Base-by-base conservation (phyloP, 2,888 invertebrate species). In the Bombylius major region DNA sequence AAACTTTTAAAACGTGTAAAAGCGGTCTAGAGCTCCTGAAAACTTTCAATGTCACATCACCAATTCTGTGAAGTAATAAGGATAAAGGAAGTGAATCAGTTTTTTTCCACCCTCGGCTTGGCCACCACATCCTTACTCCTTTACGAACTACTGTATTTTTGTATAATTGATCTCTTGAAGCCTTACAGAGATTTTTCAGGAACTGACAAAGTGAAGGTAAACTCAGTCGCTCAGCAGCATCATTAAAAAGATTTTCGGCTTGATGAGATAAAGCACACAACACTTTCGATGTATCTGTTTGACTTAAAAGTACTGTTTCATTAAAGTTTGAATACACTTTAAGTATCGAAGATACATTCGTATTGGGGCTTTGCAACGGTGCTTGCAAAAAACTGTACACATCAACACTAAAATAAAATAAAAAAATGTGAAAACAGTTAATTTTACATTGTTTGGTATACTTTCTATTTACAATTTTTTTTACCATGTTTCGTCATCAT, bases 1-100 rank as follows among this genome's bases (percentile, higher is more conserved):
- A 97, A 32, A 88, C 84, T 62, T 88, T 86, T 83, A 97, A 89
- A 54, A 93, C 84, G 69, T 97, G 97, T 48, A 94, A 82, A 34
- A 95, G 75, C 0, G 95, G 95, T 0, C 95, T 72, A 1, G 92
- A 89, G 51, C 92, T 90, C 57, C 88, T 80, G 12, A 92, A 84
- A 54, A 93, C 90, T 64, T 89, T 86, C 60, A 95, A 75, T 63
- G 94, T 87, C 0, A 94, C 89, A 70, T 93, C 93, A 0, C 91
- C 91, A 34, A 93, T 83, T 56, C 94, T 79, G 64, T 90, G 89
- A 47, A 95, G 75, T 3, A 94, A 79, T 47, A 85, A 66, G 3
- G 79, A 79, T 57, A 79, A 75, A 5, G 79, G 79, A 50, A 79
- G 69, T 54, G 73, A 72, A 46, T 73, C 73, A 12, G 69, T 65